Evolutionary conservation across 2,113 vertebrate genomes (phyloP).

Genomic region (Tiliqua scincoides): DNA sequence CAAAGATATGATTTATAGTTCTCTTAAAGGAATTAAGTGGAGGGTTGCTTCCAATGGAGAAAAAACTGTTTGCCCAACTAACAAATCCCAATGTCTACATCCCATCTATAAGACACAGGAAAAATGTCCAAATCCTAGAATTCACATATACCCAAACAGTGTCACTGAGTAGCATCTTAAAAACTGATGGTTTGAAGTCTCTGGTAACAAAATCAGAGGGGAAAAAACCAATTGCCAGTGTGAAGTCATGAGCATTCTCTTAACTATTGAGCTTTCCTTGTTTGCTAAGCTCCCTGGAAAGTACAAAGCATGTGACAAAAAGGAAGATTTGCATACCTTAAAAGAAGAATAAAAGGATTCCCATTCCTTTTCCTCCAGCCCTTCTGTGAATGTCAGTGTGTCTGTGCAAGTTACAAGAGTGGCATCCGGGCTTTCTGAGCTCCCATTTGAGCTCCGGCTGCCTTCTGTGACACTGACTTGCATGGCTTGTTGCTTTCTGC

Average conservation of each 20-base stretch:
- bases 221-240: not conserved
- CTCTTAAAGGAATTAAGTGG: not conserved
- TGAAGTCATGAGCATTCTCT: not conserved
- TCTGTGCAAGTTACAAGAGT: conserved; percentile 65
- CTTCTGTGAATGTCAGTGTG: conserved; percentile 65
- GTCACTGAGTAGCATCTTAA: conserved; percentile 16
- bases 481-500: conserved; percentile 58
- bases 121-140: not conserved
- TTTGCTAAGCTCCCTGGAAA: not conserved
- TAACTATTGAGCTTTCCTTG: not conserved
- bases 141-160: not conserved
- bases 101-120: not conserved
- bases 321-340: conserved; percentile 72
- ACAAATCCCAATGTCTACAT: not conserved
- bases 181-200: not conserved
- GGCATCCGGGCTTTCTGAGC: conserved; percentile 40
- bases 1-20: not conserved
- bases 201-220: not conserved
- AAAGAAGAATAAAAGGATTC: conserved; percentile 80
- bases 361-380: conserved; percentile 69
- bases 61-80: not conserved
- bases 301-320: conserved; percentile 18
- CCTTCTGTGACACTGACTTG: conserved; percentile 60
- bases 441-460: conserved; percentile 48
- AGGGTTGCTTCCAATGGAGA: not conserved